Percentiles rank a stretch among this genome's conserved stretches.
phyloP scores from a whole-genome alignment of 1,140 invertebrate species.

The honey bee (Apis mellifera) region Amel_HAv3.1 CM009932.2:5432501-5433000 shows the following conservation, averaged over 20 bases:
- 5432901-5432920: not conserved
- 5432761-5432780: not conserved
- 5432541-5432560: too few species aligned
- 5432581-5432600: too few species aligned
- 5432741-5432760: not conserved
- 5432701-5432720: not conserved
- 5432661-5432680: too few species aligned
- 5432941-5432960: too few species aligned
- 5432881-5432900: not conserved
- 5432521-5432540: too few species aligned
- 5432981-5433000: not conserved
- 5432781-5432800: conserved; percentile 10
- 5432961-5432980: not conserved
- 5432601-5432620: too few species aligned
- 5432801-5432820: not conserved
- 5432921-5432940: not conserved
- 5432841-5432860: not conserved
- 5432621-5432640: too few species aligned
- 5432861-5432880: not conserved
- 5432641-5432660: too few species aligned
- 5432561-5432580: too few species aligned
- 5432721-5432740: not conserved
- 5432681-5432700: too few species aligned
- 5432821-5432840: not conserved
- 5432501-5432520: too few species aligned